These are phyloP conservation scores for Tenthredo livida DNA, from an alignment of 2,888 invertebrate species.

Conservation along the genomic window DNA sequence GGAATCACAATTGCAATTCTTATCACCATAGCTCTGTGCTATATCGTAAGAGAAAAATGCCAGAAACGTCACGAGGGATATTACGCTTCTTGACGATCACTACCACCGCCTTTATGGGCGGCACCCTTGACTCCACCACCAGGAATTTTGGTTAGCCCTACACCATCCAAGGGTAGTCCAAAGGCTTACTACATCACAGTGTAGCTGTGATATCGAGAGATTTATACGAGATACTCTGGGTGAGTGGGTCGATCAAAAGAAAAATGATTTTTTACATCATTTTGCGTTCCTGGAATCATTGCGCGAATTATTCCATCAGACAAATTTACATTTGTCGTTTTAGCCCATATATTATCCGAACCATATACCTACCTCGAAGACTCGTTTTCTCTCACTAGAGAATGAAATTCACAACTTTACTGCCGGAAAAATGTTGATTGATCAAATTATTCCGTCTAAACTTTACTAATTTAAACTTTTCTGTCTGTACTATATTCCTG, in stretches of 20 bases:
- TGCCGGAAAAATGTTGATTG: background rate
- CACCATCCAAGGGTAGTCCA: slow-evolving; percentile 70
- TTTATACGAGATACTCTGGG: background rate
- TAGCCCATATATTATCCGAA: background rate
- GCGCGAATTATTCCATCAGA: background rate
- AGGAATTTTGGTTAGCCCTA: slow-evolving; percentile 71
- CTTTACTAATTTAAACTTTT: slow-evolving; percentile 27
- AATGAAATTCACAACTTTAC: background rate
- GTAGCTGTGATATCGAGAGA: slow-evolving; percentile 55
- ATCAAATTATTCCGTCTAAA: background rate
- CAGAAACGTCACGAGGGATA: slow-evolving; percentile 84
- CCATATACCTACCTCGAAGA: background rate
- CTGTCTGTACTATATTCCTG: background rate
- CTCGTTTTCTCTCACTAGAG: background rate
- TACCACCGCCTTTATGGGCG: slow-evolving; percentile 71
- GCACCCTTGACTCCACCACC: slow-evolving; percentile 68
- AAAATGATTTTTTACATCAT: background rate
- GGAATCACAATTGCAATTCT: slow-evolving; percentile 90
- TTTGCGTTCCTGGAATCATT: background rate
- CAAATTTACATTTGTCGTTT: too few relatives aligned
- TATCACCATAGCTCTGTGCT: slow-evolving; percentile 91
- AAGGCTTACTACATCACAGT: slow-evolving; percentile 73
- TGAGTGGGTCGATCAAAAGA: background rate
- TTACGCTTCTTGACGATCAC: slow-evolving; percentile 70
- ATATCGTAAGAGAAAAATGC: slow-evolving; percentile 90